Percentiles rank a stretch among this genome's conserved stretches.
Evolutionary conservation across 1,140 invertebrate genomes (phyloP).

Genomic region (Drosophila hydei): DNA sequence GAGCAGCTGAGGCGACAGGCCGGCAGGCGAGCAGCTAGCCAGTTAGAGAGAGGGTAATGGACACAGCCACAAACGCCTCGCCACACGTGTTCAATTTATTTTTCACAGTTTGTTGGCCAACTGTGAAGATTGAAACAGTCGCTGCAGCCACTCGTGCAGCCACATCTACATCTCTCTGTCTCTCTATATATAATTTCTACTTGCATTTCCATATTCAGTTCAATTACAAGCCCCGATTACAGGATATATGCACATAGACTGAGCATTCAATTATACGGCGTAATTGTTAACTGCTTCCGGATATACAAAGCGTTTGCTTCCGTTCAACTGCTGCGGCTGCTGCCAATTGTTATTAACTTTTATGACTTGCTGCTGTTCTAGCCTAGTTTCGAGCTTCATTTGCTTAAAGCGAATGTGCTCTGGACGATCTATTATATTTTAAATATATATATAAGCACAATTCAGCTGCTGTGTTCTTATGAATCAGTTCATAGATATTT

Average conservation of each 20-base stretch:
- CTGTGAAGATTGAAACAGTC: slow-evolving; percentile 34
- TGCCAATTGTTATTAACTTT: slow-evolving; percentile 30
- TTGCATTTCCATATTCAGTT: slow-evolving; percentile 5
- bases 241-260: slow-evolving; percentile 2
- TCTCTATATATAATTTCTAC: slow-evolving; percentile 4
- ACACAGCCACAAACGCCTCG: slow-evolving; percentile 17
- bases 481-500: slow-evolving; percentile 35
- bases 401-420: neutral
- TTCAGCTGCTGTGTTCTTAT: slow-evolving; percentile 4
- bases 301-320: slow-evolving; percentile 46
- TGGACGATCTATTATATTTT: no score
- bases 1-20: neutral
- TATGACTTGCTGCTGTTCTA: slow-evolving; percentile 23
- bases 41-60: slow-evolving; percentile 1
- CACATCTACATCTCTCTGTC: no score
- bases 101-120: slow-evolving; percentile 37
- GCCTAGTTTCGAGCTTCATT: slow-evolving; percentile 4
- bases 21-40: neutral
- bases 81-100: slow-evolving; percentile 33
- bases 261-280: slow-evolving; percentile 42
- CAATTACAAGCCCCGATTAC: slow-evolving; percentile 23
- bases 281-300: slow-evolving; percentile 34
- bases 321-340: slow-evolving; percentile 3
- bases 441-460: no score
- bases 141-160: neutral